Evolutionary conservation across 2,888 invertebrate genomes (phyloP).

Genomic region (Hirtodrosophila duncani): DNA sequence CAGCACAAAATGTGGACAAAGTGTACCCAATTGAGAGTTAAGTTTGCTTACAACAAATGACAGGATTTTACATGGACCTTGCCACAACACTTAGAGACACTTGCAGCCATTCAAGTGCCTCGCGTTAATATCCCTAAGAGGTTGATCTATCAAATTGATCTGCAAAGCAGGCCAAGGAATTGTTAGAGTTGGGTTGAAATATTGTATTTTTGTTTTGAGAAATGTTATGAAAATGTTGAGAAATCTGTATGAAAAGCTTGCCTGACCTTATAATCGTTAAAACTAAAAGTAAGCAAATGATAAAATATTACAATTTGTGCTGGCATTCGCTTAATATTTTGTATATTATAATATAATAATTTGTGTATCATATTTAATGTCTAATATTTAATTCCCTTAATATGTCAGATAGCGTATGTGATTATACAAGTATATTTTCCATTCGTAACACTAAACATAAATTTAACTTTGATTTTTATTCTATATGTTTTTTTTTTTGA

Average conservation of each 20-base stretch:
- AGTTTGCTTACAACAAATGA: neutral
- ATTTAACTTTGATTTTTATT: conserved; percentile 24
- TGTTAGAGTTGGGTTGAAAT: conserved; percentile 14
- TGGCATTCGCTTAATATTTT: conserved; percentile 11
- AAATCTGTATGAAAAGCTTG: neutral
- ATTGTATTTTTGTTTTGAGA: too few species aligned
- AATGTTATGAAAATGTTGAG: too few species aligned
- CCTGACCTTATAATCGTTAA: neutral
- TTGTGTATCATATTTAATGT: conserved; percentile 1
- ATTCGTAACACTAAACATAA: conserved; percentile 14
- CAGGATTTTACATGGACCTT: conserved; percentile 58
- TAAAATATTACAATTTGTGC: conserved; percentile 23
- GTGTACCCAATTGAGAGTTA: conserved; percentile 1
- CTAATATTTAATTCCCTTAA: conserved; percentile 64
- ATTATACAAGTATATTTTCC: conserved; percentile 22
- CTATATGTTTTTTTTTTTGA: conserved; percentile 11
- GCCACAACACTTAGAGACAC: conserved; percentile 63
- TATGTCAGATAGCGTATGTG: conserved; percentile 65
- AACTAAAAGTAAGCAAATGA: neutral
- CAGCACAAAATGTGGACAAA: conserved; percentile 35
- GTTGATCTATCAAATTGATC: conserved; percentile 44
- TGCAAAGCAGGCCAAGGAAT: conserved; percentile 1
- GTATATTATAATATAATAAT: neutral
- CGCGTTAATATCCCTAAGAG: conserved; percentile 59
- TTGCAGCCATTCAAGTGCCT: conserved; percentile 79